A percentile compares a stretch with the other conserved stretches of the same genome.
phyloP scores from a whole-genome alignment of 2,888 invertebrate genomes.

The Diogma glabrata region DNA sequence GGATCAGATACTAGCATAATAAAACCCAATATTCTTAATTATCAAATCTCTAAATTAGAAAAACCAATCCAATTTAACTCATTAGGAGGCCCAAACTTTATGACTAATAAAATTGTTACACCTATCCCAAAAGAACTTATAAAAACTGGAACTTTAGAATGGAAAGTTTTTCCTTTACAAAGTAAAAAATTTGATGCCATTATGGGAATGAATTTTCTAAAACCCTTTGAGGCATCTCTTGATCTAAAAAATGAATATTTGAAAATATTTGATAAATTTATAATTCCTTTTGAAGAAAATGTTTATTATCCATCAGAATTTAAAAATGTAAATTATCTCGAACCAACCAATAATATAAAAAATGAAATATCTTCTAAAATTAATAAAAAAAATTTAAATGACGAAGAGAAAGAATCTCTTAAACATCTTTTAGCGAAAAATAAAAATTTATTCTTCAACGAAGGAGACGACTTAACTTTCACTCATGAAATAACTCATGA shows the following conservation, averaged over 20 bases:
- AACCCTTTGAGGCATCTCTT: background rate
- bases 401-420: background rate
- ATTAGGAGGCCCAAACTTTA: background rate
- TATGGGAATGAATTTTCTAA: background rate
- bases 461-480: background rate
- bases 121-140: background rate
- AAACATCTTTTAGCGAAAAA: background rate
- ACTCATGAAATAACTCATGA: background rate
- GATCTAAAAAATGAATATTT: background rate
- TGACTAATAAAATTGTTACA: background rate
- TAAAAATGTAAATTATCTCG: background rate
- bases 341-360: background rate
- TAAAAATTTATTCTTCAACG: background rate
- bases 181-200: background rate
- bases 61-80: background rate
- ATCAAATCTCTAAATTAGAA: background rate
- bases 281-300: background rate
- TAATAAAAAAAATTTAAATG: background rate
- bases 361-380: background rate
- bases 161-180: background rate
- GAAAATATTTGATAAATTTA: background rate
- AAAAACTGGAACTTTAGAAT: background rate
- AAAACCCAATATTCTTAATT: background rate
- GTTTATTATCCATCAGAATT: background rate
- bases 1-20: background rate